Base-by-base conservation (phyloP, 2,113 vertebrate genomes). In the Brachirus orientalis region DNA sequence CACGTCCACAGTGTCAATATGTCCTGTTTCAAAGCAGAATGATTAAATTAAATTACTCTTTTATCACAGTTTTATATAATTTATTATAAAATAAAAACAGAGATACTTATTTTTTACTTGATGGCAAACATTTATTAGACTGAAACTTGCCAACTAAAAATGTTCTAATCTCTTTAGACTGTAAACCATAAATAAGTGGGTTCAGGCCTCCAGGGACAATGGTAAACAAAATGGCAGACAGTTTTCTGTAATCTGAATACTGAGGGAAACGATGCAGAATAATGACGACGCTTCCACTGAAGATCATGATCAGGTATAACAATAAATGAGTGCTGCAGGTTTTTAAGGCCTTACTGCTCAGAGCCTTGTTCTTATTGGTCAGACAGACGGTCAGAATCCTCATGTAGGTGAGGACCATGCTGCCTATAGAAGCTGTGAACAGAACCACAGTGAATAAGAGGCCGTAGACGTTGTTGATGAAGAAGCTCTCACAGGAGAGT, bases 311-410 rank as follows among this genome's bases (percentile, higher is more conserved):
- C 38, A 88, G 20, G 55, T 84, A 86, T 3, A 47, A 17, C 16
- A 47, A 3, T 8, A 47, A 58, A 13, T 90, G 88, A 38, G 81
- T 87, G 81, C 66, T 72, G 54, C 88, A 90, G 10, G 89, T 89
- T 48, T 83, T 81, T 2, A 90, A 12, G 1, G 88, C 88, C 40
- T 88, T 90, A 13, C 60, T 87, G 72, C 88, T 89, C 28, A 85
- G 6, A 10, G 83, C 19, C 50, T 82, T 75, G 61, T 46, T 87
- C 36, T 79, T 89, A 22, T 28, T 84, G 6, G 19, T 80, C 17
- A 86, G 7, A 44, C 89, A 90, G 4, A 82, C 66, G 0, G 45
- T n/a, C 1, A 73, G 38, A 8, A 89, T 85, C 17, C 63, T 78
- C 2, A 54, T 13, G 18, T 86, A 88, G 10, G 83, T 84, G 14